A percentile compares a stretch with the other conserved stretches of the same genome.
Conservation (phyloP, 2,888 invertebrate species). For the Lydus trimaculatus region DNA sequence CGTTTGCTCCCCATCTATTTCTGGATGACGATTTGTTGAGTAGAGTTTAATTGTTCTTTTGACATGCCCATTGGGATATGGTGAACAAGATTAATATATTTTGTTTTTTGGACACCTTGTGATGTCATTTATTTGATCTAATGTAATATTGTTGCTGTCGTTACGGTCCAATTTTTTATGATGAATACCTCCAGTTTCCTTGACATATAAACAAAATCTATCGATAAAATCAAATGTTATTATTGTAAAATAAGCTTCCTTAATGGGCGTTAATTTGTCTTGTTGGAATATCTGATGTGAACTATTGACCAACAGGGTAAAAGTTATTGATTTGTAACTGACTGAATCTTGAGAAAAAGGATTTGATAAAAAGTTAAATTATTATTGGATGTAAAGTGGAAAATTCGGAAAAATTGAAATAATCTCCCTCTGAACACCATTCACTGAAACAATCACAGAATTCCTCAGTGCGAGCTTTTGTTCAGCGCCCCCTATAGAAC, state of each 20-base stretch:
- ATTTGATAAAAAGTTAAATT: background rate
- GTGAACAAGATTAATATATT: constrained; percentile 2
- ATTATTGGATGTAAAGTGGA: background rate
- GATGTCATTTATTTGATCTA: background rate
- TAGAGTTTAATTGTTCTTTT: constrained; percentile 1
- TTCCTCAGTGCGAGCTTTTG: background rate
- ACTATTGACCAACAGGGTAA: background rate
- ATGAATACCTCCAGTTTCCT: constrained; percentile 9
- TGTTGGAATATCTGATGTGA: background rate
- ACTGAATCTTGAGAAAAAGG: background rate
- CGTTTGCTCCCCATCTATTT: background rate
- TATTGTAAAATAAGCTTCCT: background rate
- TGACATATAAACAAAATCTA: constrained; percentile 4
- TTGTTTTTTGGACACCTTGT: background rate
- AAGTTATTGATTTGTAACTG: background rate
- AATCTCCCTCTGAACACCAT: background rate
- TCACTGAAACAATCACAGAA: background rate
- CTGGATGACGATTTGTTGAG: background rate
- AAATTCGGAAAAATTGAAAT: background rate
- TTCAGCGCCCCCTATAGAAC: background rate
- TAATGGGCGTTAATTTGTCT: background rate
- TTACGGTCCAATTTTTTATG: constrained; percentile 1
- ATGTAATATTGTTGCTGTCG: constrained; percentile 8
- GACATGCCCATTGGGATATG: background rate
- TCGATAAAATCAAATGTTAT: background rate